Evolutionary conservation across 1,140 invertebrate species (phyloP).

Genomic region (Ptiloglossa arizonensis): DNA sequence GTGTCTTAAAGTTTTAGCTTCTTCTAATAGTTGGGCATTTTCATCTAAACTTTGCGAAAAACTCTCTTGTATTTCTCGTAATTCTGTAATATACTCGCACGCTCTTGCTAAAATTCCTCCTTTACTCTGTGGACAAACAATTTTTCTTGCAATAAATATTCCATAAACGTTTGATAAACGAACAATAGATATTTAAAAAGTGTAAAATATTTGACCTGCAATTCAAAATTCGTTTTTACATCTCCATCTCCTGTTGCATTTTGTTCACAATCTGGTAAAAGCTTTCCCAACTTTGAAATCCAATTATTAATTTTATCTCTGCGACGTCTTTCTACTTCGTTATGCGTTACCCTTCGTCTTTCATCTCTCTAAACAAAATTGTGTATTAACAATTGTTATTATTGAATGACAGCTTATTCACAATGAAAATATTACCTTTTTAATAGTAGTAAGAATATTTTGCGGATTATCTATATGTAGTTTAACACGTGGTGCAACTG

Average conservation of each 20-base stretch:
- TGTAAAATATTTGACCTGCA: slow-evolving; percentile 47
- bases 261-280: slow-evolving; percentile 81
- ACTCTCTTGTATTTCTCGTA: slow-evolving; percentile 87
- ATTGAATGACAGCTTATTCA: background rate
- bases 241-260: slow-evolving; percentile 45
- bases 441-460: slow-evolving; percentile 41
- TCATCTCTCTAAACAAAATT: slow-evolving; percentile 76
- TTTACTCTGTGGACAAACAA: slow-evolving; percentile 87
- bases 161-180: background rate
- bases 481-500: slow-evolving; percentile 73
- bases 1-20: slow-evolving; percentile 81
- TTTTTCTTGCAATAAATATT: background rate
- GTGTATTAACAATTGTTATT: background rate
- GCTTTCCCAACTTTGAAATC: slow-evolving; percentile 88
- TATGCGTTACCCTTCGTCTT: slow-evolving; percentile 83
- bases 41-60: slow-evolving; percentile 82
- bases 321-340: slow-evolving; percentile 84
- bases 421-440: slow-evolving; percentile 50
- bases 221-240: slow-evolving; percentile 63
- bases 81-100: slow-evolving; percentile 94
- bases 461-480: slow-evolving; percentile 53
- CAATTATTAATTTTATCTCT: slow-evolving; percentile 89
- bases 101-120: slow-evolving; percentile 96
- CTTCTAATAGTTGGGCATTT: slow-evolving; percentile 80
- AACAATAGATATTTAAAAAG: background rate